Evolutionary conservation across 2,888 invertebrate genomes (phyloP).

Genomic region (Aleiodes leptofemur): DNA sequence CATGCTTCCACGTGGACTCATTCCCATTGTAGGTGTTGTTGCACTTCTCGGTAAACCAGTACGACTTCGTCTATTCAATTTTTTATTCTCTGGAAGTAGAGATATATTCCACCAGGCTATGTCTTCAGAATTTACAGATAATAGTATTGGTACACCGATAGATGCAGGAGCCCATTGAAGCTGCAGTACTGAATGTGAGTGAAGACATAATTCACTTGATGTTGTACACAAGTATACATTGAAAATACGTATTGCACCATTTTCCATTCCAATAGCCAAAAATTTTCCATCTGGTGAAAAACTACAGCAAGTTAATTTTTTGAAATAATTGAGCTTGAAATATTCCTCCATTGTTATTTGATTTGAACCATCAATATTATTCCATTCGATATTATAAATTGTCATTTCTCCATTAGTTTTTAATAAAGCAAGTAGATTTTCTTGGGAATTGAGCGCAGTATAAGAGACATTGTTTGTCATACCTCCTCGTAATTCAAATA

Average conservation of each 20-base stretch:
- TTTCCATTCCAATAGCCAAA: slow-evolving; percentile 80
- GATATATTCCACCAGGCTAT: slow-evolving; percentile 70
- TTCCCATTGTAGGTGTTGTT: slow-evolving; percentile 53
- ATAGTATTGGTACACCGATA: slow-evolving; percentile 63
- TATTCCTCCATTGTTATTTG: slow-evolving; percentile 39
- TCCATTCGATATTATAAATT: slow-evolving; percentile 59
- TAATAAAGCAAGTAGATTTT: slow-evolving; percentile 61
- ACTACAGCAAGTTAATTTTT: slow-evolving; percentile 63
- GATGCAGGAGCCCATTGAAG: slow-evolving; percentile 67
- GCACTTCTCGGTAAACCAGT: slow-evolving; percentile 63
- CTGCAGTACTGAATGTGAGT: slow-evolving; percentile 63
- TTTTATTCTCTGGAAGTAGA: slow-evolving; percentile 45
- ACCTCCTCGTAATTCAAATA: background rate
- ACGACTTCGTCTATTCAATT: slow-evolving; percentile 59
- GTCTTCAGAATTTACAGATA: slow-evolving; percentile 68
- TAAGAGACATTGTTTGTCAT: slow-evolving; percentile 46
- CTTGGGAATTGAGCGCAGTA: slow-evolving; percentile 62
- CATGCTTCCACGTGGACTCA: slow-evolving; percentile 55
- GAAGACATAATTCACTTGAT: slow-evolving; percentile 61
- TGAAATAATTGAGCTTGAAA: slow-evolving; percentile 37
- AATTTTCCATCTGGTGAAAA: slow-evolving; percentile 78
- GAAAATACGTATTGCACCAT: slow-evolving; percentile 78
- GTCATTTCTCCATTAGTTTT: slow-evolving; percentile 56
- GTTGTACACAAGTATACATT: slow-evolving; percentile 57
- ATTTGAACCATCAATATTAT: slow-evolving; percentile 37